These are phyloP conservation scores for Dasysyrphus albostriatus DNA, from an alignment of 2,888 invertebrate species.

Conservation along the genomic window DNA sequence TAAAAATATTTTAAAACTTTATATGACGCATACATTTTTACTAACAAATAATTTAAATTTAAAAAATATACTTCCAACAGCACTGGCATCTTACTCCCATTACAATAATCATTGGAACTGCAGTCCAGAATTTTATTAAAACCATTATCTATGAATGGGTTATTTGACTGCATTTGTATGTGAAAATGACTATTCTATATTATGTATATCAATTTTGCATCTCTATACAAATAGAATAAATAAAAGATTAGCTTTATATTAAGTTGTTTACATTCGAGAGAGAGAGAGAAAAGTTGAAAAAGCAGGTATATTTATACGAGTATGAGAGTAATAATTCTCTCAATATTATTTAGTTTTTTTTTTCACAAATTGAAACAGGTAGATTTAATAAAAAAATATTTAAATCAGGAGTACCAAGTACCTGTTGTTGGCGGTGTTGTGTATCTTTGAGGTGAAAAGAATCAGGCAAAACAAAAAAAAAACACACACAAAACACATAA, in stretches of 20 bases:
- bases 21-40: no score
- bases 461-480: conserved; percentile 4
- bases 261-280: conserved; percentile 21
- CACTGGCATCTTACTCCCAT: not conserved
- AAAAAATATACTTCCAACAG: not conserved
- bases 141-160: conserved; percentile 14
- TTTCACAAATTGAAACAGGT: conserved; percentile 51
- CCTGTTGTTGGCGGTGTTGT: conserved; percentile 56
- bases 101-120: not conserved
- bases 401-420: conserved; percentile 48
- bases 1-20: no score
- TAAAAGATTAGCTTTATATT: conserved; percentile 34
- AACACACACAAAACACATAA: conserved; percentile 19
- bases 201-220: conserved; percentile 6
- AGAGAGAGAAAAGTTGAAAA: conserved; percentile 1
- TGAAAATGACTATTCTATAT: not conserved
- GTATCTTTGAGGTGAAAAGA: conserved; percentile 42
- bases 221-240: conserved; percentile 10
- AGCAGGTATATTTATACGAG: not conserved
- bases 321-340: conserved; percentile 22
- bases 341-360: conserved; percentile 12
- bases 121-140: conserved; percentile 13
- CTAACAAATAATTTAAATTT: no score
- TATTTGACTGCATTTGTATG: conserved; percentile 27
- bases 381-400: conserved; percentile 58